phyloP scores from a whole-genome alignment of 2,888 invertebrate genomes.

The Dascillus cervinus region DNA sequence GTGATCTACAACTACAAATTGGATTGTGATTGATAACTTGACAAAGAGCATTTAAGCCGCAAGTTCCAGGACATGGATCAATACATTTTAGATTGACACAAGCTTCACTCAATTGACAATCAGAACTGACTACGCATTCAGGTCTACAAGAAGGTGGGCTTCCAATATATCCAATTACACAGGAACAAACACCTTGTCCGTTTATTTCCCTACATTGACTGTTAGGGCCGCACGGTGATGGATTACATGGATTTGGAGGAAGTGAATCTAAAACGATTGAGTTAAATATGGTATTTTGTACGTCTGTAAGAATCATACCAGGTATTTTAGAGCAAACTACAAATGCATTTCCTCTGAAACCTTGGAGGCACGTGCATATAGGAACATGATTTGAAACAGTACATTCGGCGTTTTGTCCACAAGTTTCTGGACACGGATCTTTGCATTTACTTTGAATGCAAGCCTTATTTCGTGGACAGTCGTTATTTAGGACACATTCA shows the following conservation, averaged over 20 bases:
- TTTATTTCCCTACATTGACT: slow-evolving; percentile 67
- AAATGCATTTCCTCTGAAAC: slow-evolving; percentile 71
- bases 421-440: slow-evolving; percentile 72
- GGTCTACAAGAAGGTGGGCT: slow-evolving; percentile 71
- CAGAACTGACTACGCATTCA: slow-evolving; percentile 69
- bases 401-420: slow-evolving; percentile 67
- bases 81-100: slow-evolving; percentile 75
- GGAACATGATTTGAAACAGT: slow-evolving; percentile 65
- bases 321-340: slow-evolving; percentile 36
- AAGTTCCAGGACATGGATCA: slow-evolving; percentile 71
- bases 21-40: slow-evolving; percentile 71
- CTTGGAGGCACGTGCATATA: slow-evolving; percentile 57
- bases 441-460: slow-evolving; percentile 70
- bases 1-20: slow-evolving; percentile 63
- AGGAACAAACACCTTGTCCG: slow-evolving; percentile 68
- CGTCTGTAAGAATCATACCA: too few relatives aligned
- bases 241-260: slow-evolving; percentile 54
- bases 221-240: slow-evolving; percentile 68
- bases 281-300: too few relatives aligned
- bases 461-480: slow-evolving; percentile 66
- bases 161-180: slow-evolving; percentile 62
- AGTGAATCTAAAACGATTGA: slow-evolving; percentile 42
- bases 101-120: slow-evolving; percentile 65
- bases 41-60: slow-evolving; percentile 64
- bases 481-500: slow-evolving; percentile 73